Evolutionary conservation across 1,140 invertebrate genomes (phyloP), one percentile per base, ranked within the genome.

Genomic region (Gyrodactylus salaris): DNA sequence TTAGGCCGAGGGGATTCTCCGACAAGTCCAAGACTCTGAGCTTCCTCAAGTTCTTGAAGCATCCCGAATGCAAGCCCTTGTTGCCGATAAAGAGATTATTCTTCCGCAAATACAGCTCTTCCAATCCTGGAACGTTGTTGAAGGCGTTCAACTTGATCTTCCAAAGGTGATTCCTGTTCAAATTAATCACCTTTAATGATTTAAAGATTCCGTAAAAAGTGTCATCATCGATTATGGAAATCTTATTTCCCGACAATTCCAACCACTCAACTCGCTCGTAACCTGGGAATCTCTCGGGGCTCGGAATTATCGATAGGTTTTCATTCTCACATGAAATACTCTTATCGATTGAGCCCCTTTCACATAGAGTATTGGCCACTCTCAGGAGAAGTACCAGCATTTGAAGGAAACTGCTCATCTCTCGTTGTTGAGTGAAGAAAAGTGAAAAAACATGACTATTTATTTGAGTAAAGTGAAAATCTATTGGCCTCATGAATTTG

Each of bases 1-100:
- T 71, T 71, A 25, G 20, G 25, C 70, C 70, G 1, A 71, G 24
- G 20, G 70, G 70, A 71, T 71, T 71, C 26, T 71, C 70, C 1
- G 70, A 71, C 23, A 71, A 2, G 25, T 71, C 70, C 25, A 71
- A 1, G 26, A 21, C 21, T 1, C 20, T 71, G 7, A 71, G 25
- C 20, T 71, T 1, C 1, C 26, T 25, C 7, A 71, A 25, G 25
- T 71, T 24, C 26, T 71, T 71, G 26, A 71, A 71, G 7, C 20
- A 20, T 22, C 25, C 25, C 23, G 25, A 26, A 1, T 21, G 20
- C 23, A 71, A 71, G 25, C 1, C 25, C 20, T 71, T 25, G 20
- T 20, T 21, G 16, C 26, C 24, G 20, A 71, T 71, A 16, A 71
- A 20, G 7, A 71, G 25, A 71, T 20, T 71, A 25, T 71, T 71